phyloP scores from a whole-genome alignment of 2,113 vertebrate genomes.

The Henicopernis longicauda region DNA sequence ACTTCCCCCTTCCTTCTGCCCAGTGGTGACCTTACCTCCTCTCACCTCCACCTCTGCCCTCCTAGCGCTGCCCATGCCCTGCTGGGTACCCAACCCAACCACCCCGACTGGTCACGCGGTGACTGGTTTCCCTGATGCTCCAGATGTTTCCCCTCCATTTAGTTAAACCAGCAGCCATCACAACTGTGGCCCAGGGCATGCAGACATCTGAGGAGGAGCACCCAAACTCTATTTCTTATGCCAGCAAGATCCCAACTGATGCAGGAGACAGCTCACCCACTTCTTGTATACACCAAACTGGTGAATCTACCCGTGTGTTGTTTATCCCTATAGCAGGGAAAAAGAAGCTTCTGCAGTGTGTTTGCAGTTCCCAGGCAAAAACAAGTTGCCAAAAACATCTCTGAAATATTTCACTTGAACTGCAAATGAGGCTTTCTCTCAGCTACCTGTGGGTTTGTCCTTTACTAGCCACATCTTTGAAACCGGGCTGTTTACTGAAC shows the following conservation, averaged over 20 bases:
- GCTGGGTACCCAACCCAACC: background rate
- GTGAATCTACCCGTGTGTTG: background rate
- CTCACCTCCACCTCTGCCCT: background rate
- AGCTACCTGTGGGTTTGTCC: background rate
- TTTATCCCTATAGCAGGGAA: background rate
- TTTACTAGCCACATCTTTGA: background rate
- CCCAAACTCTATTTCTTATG: accelerated
- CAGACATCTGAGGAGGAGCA: background rate
- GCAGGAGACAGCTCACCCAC: background rate
- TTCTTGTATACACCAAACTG: background rate
- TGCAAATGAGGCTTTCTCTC: background rate
- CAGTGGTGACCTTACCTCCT: background rate
- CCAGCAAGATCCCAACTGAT: background rate
- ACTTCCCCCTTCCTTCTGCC: background rate
- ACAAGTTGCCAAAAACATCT: background rate
- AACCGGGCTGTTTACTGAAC: background rate
- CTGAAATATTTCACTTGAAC: background rate
- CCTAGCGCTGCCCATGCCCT: background rate
- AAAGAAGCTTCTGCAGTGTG: background rate
- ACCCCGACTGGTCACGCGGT: accelerated
- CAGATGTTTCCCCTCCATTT: background rate
- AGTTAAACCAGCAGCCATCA: background rate
- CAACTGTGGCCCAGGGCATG: background rate
- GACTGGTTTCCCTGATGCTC: background rate
- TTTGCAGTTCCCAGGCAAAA: background rate